Evolutionary conservation across 2,888 invertebrate species (phyloP).

Genomic region (Pinctada fucata): DNA sequence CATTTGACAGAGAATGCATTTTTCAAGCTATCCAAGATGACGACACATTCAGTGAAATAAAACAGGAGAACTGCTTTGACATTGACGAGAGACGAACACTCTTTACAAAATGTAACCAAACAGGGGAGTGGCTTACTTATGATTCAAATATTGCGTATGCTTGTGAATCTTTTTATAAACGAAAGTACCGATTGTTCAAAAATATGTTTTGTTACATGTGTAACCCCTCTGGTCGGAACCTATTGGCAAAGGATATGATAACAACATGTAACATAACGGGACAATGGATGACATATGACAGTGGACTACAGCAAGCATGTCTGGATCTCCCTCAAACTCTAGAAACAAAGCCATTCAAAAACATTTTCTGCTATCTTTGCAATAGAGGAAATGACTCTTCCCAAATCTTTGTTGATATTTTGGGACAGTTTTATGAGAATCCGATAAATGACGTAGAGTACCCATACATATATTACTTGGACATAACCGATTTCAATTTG

Average conservation of each 20-base stretch:
- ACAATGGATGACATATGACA: not conserved
- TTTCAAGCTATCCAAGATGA: not conserved
- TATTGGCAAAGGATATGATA: not conserved
- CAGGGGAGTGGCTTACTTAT: not conserved
- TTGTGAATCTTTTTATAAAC: not conserved
- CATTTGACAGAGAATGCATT: not conserved
- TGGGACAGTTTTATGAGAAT: not conserved
- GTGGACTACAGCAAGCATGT: not conserved
- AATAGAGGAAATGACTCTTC: not conserved
- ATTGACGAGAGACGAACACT: not conserved
- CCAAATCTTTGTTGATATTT: not conserved
- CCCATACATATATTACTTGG: not conserved
- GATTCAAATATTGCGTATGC: not conserved
- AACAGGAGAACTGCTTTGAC: not conserved
- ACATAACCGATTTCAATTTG: not conserved
- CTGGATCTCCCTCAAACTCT: not conserved
- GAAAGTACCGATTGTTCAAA: slow-evolving; percentile 6
- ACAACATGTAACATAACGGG: not conserved
- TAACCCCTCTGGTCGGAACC: not conserved
- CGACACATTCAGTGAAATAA: not conserved
- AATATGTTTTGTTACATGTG: slow-evolving; percentile 10
- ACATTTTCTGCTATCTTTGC: slow-evolving; percentile 2
- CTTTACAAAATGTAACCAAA: not conserved
- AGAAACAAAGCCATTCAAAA: slow-evolving; percentile 6
- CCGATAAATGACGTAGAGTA: not conserved